Evolutionary conservation across 1,140 invertebrate genomes (phyloP).

Genomic region (Schlechtendalia chinensis): DNA sequence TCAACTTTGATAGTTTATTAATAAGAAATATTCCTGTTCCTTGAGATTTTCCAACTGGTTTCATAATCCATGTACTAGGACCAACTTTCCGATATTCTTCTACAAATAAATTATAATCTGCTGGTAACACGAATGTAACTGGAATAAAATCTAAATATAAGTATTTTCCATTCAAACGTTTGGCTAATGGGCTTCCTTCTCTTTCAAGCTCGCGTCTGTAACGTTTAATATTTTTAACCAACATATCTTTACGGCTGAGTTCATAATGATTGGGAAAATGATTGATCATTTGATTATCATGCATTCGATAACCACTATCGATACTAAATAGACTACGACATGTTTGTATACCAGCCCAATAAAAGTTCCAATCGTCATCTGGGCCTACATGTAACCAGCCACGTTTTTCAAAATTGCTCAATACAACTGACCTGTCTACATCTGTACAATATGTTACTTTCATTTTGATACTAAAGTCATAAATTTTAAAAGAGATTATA

Average conservation of each 20-base stretch:
- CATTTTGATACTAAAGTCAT: neutral
- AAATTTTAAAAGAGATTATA: neutral
- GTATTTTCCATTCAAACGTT: conserved; percentile 69
- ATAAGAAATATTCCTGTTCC: conserved; percentile 84
- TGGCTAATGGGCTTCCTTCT: conserved; percentile 82
- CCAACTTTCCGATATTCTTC: conserved; percentile 91
- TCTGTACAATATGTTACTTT: conserved; percentile 75
- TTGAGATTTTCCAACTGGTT: conserved; percentile 89
- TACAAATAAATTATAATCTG: conserved; percentile 92
- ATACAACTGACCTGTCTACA: conserved; percentile 89
- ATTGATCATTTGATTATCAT: conserved; percentile 88
- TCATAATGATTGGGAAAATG: conserved; percentile 95
- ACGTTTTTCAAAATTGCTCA: conserved; percentile 89
- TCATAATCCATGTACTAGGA: conserved; percentile 95
- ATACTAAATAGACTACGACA: conserved; percentile 88
- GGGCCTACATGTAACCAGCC: conserved; percentile 87
- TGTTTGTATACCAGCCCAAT: conserved; percentile 89
- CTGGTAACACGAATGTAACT: conserved; percentile 84
- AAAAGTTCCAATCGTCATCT: conserved; percentile 96
- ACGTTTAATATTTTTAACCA: conserved; percentile 94
- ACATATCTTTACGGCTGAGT: conserved; percentile 86
- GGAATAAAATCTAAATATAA: conserved; percentile 86
- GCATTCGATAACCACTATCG: conserved; percentile 86
- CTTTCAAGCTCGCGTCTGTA: conserved; percentile 88
- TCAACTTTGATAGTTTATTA: conserved; percentile 83